phyloP scores from a whole-genome alignment of 2,888 invertebrate genomes.

The Spialia ferax region DNA sequence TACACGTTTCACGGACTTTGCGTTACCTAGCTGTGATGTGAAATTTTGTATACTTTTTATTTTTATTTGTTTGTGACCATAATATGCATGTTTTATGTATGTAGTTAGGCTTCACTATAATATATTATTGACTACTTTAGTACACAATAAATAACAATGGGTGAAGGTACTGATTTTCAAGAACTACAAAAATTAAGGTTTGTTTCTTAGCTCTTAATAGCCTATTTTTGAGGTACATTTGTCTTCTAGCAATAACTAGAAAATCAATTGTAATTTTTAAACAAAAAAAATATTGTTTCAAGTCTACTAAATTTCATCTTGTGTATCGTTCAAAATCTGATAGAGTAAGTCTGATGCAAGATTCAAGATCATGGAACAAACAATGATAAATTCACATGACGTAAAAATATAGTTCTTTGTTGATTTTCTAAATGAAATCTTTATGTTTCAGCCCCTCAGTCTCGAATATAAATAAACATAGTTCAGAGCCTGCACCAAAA shows the following conservation, averaged over 20 bases:
- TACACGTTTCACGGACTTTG: slow-evolving; percentile 59
- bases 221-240: no score
- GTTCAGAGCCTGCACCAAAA: slow-evolving; percentile 37
- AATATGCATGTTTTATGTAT: slow-evolving; percentile 43
- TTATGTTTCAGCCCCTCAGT: slow-evolving; percentile 45
- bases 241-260: no score
- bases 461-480: slow-evolving; percentile 49
- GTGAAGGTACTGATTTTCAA: slow-evolving; percentile 54
- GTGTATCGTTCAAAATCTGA: not conserved
- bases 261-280: no score
- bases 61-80: slow-evolving; percentile 40
- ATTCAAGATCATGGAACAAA: no score
- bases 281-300: no score
- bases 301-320: not conserved
- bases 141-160: slow-evolving; percentile 54
- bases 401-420: no score
- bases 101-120: slow-evolving; percentile 7
- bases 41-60: slow-evolving; percentile 48
- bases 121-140: slow-evolving; percentile 1
- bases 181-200: not conserved
- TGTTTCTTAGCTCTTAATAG: no score
- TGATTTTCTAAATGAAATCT: not conserved
- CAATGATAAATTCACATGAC: no score
- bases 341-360: no score
- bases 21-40: slow-evolving; percentile 62